Conservation (phyloP, 2,797 vertebrate genomes). For the Falco novaeseelandiae region DNA sequence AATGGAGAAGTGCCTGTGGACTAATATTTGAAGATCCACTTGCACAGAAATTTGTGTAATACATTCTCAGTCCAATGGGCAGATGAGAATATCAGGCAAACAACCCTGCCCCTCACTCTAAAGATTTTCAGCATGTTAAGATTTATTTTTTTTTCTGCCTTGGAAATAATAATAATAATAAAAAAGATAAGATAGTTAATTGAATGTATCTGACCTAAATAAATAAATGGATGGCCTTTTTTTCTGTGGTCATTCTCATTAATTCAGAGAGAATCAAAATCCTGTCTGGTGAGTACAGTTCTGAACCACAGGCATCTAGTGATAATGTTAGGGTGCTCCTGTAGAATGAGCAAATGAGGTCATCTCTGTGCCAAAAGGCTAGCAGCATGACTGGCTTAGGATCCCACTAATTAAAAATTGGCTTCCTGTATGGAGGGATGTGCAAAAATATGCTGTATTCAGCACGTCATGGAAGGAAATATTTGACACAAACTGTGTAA, state of each 20-base stretch:
- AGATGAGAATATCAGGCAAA: background rate
- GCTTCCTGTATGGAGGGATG: background rate
- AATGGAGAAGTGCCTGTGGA: background rate
- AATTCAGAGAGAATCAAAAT: background rate
- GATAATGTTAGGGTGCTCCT: background rate
- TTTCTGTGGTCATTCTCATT: background rate
- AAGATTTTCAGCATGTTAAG: background rate
- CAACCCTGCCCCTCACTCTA: background rate
- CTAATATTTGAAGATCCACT: background rate
- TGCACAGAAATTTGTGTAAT: background rate
- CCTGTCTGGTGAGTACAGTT: background rate
- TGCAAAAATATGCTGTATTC: background rate
- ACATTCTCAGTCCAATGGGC: background rate
- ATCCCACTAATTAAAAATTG: background rate
- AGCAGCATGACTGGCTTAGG: background rate
- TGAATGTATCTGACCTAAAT: background rate
- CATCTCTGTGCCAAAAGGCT: background rate
- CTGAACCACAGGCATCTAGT: background rate
- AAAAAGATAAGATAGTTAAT: background rate
- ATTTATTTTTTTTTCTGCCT: background rate
- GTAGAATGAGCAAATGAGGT: background rate
- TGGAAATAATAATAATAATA: background rate
- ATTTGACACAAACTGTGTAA: background rate
- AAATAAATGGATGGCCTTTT: background rate
- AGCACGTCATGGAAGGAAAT: background rate